phyloP scores from a whole-genome alignment of 2,113 vertebrate species.

The Sceloporus undulatus region DNA sequence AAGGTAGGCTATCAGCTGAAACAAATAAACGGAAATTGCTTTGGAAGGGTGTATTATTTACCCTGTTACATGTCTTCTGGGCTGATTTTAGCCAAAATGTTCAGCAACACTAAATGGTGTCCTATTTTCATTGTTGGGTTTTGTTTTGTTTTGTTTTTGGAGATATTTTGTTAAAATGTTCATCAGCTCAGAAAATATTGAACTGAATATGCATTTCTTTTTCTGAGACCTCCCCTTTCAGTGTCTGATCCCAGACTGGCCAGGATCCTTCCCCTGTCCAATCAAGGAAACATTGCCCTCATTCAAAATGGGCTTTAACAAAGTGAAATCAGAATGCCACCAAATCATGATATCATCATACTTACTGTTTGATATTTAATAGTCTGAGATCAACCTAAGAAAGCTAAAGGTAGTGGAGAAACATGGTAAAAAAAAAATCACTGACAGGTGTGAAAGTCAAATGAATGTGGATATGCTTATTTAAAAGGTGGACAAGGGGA shows the following conservation, averaged over 20 bases:
- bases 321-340: background rate
- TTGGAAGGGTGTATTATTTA: background rate
- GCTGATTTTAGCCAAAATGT: background rate
- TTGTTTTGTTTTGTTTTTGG: no score
- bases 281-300: background rate
- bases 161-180: background rate
- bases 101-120: background rate
- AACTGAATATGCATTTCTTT: background rate
- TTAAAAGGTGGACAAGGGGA: no score
- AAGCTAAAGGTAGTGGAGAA: background rate
- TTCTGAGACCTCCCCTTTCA: background rate
- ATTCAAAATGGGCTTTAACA: background rate
- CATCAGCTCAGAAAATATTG: background rate
- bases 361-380: no score
- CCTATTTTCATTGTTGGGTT: background rate
- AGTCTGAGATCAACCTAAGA: background rate
- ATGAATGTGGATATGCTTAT: no score
- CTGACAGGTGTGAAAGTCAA: no score
- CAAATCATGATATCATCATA: background rate
- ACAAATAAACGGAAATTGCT: no score
- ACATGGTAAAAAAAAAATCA: background rate
- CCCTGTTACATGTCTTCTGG: background rate
- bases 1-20: background rate
- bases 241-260: background rate
- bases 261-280: background rate